phyloP scores from a whole-genome alignment of 2,113 vertebrate genomes.

The Apeltes quadracus region DNA sequence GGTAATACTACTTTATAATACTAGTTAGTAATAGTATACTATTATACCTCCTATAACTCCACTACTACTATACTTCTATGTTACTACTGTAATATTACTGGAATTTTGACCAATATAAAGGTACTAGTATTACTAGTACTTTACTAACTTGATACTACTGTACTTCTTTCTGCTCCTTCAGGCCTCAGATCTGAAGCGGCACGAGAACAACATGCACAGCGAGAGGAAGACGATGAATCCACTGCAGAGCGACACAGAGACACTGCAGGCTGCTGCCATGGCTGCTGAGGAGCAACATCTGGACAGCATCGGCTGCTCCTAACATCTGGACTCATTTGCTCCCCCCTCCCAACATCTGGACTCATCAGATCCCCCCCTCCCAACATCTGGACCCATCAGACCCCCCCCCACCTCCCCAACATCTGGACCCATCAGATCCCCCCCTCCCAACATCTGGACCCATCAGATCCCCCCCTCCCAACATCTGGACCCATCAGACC shows the following conservation, averaged over 20 bases:
- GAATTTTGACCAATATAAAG: not conserved
- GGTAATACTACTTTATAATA: constrained; percentile 41
- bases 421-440: not conserved
- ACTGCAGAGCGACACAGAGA: constrained; percentile 70
- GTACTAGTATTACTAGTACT: not conserved
- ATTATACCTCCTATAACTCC: not conserved
- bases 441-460: no score
- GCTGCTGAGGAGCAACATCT: constrained; percentile 75
- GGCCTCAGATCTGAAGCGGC: constrained; percentile 75
- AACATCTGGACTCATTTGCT: constrained; percentile 16
- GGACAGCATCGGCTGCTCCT: constrained; percentile 64
- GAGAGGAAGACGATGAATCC: constrained; percentile 71
- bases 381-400: not conserved
- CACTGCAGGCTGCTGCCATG: constrained; percentile 74
- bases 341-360: not conserved
- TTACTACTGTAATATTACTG: not conserved
- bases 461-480: no score
- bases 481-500: no score
- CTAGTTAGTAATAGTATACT: constrained; percentile 15
- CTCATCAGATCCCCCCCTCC: not conserved
- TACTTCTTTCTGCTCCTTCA: constrained; percentile 38
- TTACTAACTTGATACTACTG: not conserved
- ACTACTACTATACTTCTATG: not conserved
- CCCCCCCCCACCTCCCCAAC: no score
- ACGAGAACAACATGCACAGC: constrained; percentile 79